These are phyloP conservation scores for Taxidea taxus DNA, from an alignment of 2,113 vertebrate genomes.

Conservation along the genomic window DNA sequence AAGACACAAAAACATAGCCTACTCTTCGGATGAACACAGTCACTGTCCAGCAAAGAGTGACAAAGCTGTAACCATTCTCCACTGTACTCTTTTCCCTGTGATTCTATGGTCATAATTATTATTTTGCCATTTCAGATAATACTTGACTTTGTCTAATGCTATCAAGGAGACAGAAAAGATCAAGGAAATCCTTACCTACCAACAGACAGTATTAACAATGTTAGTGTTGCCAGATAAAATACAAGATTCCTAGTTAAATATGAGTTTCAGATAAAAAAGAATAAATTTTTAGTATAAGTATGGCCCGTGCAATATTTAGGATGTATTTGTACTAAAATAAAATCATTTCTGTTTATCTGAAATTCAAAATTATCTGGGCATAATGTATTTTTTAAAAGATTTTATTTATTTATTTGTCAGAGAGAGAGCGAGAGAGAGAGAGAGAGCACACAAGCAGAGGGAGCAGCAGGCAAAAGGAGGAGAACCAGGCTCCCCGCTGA, in stretches of 20 bases:
- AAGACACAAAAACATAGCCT: not conserved
- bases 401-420: no score
- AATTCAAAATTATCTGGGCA: constrained; percentile 3
- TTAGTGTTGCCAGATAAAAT: not conserved
- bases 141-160: constrained; percentile 1
- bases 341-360: not conserved
- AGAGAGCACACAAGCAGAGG: no score
- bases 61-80: not conserved
- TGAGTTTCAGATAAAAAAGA: constrained; percentile 34
- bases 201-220: not conserved
- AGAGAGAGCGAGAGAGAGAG: no score
- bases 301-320: not conserved
- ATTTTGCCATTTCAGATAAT: constrained; percentile 60
- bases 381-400: not conserved
- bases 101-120: constrained; percentile 29
- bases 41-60: not conserved
- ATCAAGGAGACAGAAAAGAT: not conserved
- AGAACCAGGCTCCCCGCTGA: no score
- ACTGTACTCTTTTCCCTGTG: not conserved
- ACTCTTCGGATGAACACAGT: not conserved
- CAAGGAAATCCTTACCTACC: constrained; percentile 16
- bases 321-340: not conserved
- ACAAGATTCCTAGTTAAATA: not conserved
- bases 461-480: no score
- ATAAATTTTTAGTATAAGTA: not conserved